Evolutionary conservation across 2,888 invertebrate species (phyloP).

Genomic region (Oxyteleia sp.): DNA sequence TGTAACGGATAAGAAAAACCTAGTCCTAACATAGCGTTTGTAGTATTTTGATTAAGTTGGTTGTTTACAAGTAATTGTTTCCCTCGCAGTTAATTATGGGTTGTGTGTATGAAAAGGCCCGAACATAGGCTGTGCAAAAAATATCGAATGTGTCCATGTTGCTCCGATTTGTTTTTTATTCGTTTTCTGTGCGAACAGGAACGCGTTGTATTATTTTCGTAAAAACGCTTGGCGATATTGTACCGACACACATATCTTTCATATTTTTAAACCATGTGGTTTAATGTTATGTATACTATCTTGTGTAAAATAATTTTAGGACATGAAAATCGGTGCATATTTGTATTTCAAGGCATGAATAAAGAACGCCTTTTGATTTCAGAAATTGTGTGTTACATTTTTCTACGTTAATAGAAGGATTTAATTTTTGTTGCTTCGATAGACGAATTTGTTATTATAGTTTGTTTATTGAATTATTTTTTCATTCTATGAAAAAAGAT

Average conservation of each 20-base stretch:
- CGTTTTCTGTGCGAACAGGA: slow-evolving; percentile 24
- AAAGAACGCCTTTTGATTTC: slow-evolving; percentile 64
- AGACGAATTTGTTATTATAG: too few relatives aligned
- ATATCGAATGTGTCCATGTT: slow-evolving; percentile 68
- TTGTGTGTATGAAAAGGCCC: slow-evolving; percentile 53
- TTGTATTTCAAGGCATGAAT: slow-evolving; percentile 62
- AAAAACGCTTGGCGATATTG: slow-evolving; percentile 43
- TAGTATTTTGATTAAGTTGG: slow-evolving; percentile 32
- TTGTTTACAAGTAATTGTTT: slow-evolving; percentile 34
- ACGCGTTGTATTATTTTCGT: slow-evolving; percentile 30
- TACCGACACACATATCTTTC: slow-evolving; percentile 69
- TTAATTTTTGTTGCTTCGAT: too few relatives aligned
- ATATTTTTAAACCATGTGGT: slow-evolving; percentile 58
- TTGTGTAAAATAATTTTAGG: slow-evolving; percentile 87
- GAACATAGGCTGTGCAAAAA: slow-evolving; percentile 72
- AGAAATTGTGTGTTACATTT: neutral
- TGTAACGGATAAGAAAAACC: slow-evolving; percentile 22
- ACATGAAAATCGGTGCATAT: slow-evolving; percentile 61
- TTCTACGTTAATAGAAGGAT: neutral
- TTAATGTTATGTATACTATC: slow-evolving; percentile 61
- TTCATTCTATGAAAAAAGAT: too few relatives aligned
- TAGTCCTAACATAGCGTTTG: slow-evolving; percentile 46
- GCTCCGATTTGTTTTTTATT: slow-evolving; percentile 52
- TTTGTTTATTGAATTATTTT: too few relatives aligned
- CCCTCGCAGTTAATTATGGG: slow-evolving; percentile 59